phyloP scores from a whole-genome alignment of 2,113 vertebrate genomes.

The Ia io region DNA sequence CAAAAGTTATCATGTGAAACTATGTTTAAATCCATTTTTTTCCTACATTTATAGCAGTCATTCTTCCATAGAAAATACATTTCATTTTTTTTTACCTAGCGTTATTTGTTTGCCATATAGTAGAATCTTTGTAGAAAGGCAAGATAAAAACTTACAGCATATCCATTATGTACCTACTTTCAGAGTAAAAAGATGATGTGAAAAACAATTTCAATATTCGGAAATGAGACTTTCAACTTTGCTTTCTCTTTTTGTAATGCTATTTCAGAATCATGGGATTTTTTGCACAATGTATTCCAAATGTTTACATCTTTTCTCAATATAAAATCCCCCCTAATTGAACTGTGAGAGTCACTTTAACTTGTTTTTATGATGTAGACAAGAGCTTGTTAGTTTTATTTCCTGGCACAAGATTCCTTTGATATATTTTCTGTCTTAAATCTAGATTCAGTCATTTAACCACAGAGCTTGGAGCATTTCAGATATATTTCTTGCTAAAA shows the following conservation, averaged over 20 bases:
- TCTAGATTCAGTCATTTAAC: neutral
- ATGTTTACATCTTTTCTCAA: neutral
- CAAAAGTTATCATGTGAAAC: neutral
- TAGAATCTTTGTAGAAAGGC: neutral
- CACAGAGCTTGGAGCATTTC: neutral
- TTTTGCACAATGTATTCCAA: neutral
- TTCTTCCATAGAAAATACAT: neutral
- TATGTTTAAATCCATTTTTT: neutral
- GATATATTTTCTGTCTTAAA: neutral
- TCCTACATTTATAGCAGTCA: neutral
- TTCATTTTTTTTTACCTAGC: neutral
- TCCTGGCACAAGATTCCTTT: neutral
- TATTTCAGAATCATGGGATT: neutral
- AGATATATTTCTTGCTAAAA: neutral
- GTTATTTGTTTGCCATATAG: neutral
- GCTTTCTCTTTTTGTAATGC: neutral
- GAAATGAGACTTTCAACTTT: neutral
- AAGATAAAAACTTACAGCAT: neutral
- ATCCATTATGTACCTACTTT: neutral
- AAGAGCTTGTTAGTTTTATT: neutral
- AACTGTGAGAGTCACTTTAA: neutral
- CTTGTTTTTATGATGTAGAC: neutral
- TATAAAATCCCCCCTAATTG: neutral
- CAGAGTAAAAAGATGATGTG: neutral
- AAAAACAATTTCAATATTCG: neutral